A percentile compares a stretch with the other conserved stretches of the same genome.
Conservation (phyloP, 2,888 invertebrate genomes). For the Drosophila neotestacea region DNA sequence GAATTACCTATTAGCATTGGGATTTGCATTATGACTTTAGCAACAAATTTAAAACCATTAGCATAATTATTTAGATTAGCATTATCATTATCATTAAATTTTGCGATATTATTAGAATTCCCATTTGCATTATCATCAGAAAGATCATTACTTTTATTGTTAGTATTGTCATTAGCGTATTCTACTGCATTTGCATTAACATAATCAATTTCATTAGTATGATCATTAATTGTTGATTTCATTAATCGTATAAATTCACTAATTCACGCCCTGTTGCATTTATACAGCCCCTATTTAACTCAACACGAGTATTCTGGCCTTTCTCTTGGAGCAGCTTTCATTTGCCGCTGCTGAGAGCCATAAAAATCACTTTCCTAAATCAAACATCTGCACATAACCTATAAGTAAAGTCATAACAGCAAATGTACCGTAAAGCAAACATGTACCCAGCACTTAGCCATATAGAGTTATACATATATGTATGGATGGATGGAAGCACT, state of each 20-base stretch:
- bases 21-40: not conserved
- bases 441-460: conserved; percentile 66
- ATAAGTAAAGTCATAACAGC: conserved; percentile 72
- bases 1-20: not conserved
- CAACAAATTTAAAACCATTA: too few relatives aligned
- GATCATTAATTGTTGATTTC: too few relatives aligned
- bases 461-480: conserved; percentile 54
- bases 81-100: not conserved
- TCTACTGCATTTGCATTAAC: not conserved
- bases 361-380: conserved; percentile 61
- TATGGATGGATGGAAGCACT: conserved; percentile 42
- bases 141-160: not conserved
- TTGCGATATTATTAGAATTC: not conserved
- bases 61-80: too few relatives aligned
- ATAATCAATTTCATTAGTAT: not conserved
- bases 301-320: conserved; percentile 1
- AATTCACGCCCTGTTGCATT: conserved; percentile 1
- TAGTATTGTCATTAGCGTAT: not conserved
- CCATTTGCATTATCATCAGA: not conserved
- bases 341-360: conserved; percentile 30
- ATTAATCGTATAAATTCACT: too few relatives aligned
- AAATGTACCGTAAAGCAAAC: conserved; percentile 78
- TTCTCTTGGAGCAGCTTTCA: conserved; percentile 47
- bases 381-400: conserved; percentile 62
- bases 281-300: conserved; percentile 13